A percentile compares a stretch with the other conserved stretches of the same genome.
These are phyloP conservation scores for Callopanchax toddi DNA, from an alignment of 2,113 vertebrate species.

Conservation along the genomic window DNA sequence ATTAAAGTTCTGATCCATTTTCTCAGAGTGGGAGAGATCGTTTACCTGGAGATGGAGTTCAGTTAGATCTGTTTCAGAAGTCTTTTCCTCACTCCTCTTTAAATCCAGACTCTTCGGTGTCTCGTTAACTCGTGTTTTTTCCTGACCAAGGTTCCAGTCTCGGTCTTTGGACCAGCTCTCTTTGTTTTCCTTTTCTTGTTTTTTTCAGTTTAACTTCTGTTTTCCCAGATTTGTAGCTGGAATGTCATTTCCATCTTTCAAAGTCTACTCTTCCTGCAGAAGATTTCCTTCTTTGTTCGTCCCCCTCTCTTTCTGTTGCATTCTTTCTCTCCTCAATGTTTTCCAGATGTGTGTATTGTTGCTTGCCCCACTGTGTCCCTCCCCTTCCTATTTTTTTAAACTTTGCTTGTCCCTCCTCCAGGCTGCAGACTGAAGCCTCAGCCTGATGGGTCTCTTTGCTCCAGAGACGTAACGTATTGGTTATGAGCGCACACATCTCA, in stretches of 20 bases:
- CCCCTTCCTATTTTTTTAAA: constrained; percentile 33
- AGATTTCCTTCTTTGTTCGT: constrained; percentile 2
- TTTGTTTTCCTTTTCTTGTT: background rate
- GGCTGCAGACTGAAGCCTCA: background rate
- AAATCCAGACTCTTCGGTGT: background rate
- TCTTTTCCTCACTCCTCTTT: constrained; percentile 1
- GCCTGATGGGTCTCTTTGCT: background rate
- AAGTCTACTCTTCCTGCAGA: constrained; percentile 8
- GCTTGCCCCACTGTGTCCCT: constrained; percentile 24
- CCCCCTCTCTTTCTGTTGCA: constrained; percentile 10
- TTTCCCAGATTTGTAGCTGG: background rate
- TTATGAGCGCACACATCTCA: too few relatives aligned
- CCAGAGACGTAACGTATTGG: constrained; percentile 12
- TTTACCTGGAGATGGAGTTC: constrained; percentile 41
- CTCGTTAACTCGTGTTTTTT: constrained; percentile 14
- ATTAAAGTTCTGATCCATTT: background rate
- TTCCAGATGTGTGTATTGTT: constrained; percentile 77
- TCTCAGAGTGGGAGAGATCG: background rate
- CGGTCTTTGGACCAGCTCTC: background rate
- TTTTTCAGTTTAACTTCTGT: background rate
- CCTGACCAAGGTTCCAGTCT: background rate
- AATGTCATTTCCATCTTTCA: constrained; percentile 3
- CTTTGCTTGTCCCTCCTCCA: constrained; percentile 35
- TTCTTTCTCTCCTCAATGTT: constrained; percentile 35
- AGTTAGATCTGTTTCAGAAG: background rate